Evolutionary conservation across 1,140 invertebrate genomes (phyloP), one percentile per base, ranked within the genome.

Genomic region (Eurosta solidaginis): DNA sequence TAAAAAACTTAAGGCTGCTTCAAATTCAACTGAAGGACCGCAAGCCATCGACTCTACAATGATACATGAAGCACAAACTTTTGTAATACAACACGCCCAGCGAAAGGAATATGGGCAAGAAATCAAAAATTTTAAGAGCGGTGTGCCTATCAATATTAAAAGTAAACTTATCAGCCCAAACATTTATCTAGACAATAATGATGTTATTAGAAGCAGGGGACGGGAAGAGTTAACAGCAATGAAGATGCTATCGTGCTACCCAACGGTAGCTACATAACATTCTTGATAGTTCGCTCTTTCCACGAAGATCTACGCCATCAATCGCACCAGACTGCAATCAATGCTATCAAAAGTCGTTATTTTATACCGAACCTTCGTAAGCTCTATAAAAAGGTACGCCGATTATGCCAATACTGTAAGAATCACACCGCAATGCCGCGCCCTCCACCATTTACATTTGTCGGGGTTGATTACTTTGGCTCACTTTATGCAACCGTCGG

Each of bases 401-500:
- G 29, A 49, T 27, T 14, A n/a, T n/a, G n/a, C n/a, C n/a, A n/a
- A n/a, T n/a, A n/a, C n/a, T n/a, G n/a, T n/a, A n/a, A n/a, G n/a
- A 9, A 49, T 42, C 33, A 44, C 45, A 76, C 12, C 10, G 76
- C 50, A 14, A n/a, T 12, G 14, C 76, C 76, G 40, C 20, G 17
- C 12, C 14, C 40, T 12, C 76, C 52, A 40, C 50, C 59, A 17
- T 68, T 78, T 73, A 68, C 25, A 40, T 73, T 25, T 22, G 33
- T 73, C 14, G 40, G 40, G 3, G 9, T 78, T 0, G 54, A 77
- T 22, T 88, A 82, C 74, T 86, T 84, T 50, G 83, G 83, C 0
- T 84, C 86, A 1, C 75, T 87, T 63, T 52, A 79, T 10, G 73
- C 84, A 0, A 83, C 79, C 6, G 80, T 83, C 12, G 82, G 68